phyloP scores from a whole-genome alignment of 1,140 invertebrate genomes.

The Dreissena polymorpha region DNA sequence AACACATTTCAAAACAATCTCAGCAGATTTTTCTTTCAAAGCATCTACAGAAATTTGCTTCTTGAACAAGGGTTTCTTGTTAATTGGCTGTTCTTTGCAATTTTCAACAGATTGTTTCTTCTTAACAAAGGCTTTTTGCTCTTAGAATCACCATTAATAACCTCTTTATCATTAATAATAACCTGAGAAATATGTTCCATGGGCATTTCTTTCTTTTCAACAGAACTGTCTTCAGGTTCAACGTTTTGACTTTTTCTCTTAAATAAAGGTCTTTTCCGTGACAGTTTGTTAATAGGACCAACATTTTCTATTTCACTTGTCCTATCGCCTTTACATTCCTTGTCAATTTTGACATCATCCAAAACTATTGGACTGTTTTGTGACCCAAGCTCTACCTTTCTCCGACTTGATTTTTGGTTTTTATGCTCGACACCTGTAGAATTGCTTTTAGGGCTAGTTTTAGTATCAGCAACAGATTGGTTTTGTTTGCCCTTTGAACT shows the following conservation, averaged over 20 bases:
- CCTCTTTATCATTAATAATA: neutral
- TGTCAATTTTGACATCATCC: neutral
- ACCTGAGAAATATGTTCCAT: neutral
- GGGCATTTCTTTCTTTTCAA: neutral
- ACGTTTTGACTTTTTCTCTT: conserved; percentile 11
- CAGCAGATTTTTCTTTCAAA: neutral
- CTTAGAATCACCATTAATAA: neutral
- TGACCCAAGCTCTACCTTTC: neutral
- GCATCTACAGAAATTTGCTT: conserved; percentile 13
- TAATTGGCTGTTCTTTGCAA: neutral
- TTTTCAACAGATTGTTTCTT: conserved; percentile 23
- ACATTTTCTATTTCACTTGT: no score
- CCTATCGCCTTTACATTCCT: neutral
- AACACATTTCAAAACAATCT: no score
- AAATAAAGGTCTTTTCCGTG: conserved; percentile 32
- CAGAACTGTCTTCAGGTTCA: neutral
- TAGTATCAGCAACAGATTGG: no score
- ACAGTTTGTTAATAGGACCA: neutral
- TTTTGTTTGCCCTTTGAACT: neutral
- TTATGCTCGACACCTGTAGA: neutral
- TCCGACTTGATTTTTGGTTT: neutral
- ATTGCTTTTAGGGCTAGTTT: neutral
- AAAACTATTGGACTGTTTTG: neutral
- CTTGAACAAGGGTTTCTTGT: conserved; percentile 3
- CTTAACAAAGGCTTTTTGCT: conserved; percentile 48